A percentile compares a stretch with the other conserved stretches of the same genome.
Evolutionary conservation across 2,797 vertebrate genomes (phyloP).

Genomic region (Halcyon badia): DNA sequence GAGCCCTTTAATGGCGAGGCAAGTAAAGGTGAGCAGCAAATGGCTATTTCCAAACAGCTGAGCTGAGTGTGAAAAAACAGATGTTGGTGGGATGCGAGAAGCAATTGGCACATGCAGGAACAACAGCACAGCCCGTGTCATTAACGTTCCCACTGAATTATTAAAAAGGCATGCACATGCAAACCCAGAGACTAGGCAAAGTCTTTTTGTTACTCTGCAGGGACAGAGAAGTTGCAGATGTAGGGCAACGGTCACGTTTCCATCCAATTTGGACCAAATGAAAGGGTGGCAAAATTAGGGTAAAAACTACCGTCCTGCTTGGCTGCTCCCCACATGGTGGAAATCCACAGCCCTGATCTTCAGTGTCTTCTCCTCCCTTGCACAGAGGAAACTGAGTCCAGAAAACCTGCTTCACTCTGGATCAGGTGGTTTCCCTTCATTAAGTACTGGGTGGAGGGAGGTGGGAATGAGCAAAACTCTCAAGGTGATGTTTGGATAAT

Average conservation of each 20-base stretch:
- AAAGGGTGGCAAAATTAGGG: background rate
- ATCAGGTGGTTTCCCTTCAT: background rate
- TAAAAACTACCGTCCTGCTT: background rate
- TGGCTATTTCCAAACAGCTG: slow-evolving; percentile 19
- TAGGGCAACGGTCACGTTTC: background rate
- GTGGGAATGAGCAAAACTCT: background rate
- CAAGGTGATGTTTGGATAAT: background rate
- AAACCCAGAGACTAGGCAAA: background rate
- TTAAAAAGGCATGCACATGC: background rate
- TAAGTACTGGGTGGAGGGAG: accelerated
- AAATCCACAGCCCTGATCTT: background rate
- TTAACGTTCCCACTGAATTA: background rate
- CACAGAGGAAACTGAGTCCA: background rate
- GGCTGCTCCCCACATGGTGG: accelerated
- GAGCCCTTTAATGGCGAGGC: slow-evolving; percentile 34
- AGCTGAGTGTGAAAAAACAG: slow-evolving; percentile 14
- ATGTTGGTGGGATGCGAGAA: slow-evolving; percentile 4
- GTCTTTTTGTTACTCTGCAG: background rate
- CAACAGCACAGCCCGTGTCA: background rate
- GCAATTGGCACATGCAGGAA: background rate
- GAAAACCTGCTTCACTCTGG: background rate
- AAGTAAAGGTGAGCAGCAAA: slow-evolving; percentile 66
- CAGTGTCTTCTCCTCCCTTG: background rate
- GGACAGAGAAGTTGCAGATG: background rate
- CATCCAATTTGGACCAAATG: background rate